Evolutionary conservation across 2,797 vertebrate genomes (phyloP).

Genomic region (Tapera naevia): DNA sequence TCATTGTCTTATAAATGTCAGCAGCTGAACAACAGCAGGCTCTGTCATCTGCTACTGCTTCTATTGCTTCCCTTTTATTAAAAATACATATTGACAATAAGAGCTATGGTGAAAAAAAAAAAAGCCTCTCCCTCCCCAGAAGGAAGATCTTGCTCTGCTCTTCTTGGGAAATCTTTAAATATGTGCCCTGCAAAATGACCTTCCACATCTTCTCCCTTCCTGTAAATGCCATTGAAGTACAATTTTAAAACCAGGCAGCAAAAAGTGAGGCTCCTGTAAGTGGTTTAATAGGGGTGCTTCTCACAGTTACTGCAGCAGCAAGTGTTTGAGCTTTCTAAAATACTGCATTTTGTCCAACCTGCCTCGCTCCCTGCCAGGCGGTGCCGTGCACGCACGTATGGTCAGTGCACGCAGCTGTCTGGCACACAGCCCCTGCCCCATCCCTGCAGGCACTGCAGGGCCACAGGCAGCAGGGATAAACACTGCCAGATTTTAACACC

Average conservation of each 20-base stretch:
- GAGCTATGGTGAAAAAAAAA: not conserved
- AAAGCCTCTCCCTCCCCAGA: not conserved
- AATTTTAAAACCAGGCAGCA: slow-evolving; percentile 11
- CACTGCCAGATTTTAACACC: rapidly evolving
- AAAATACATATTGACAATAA: slow-evolving; percentile 59
- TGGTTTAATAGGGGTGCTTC: not conserved
- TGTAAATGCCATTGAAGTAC: not conserved
- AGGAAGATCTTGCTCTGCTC: slow-evolving; percentile 20
- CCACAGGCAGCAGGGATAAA: not conserved
- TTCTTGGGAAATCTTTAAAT: slow-evolving; percentile 57
- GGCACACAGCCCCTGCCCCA: rapidly evolving
- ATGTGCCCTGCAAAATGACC: slow-evolving; percentile 26
- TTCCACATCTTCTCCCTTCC: slow-evolving; percentile 17
- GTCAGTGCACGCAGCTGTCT: rapidly evolving
- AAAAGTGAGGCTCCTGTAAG: not conserved
- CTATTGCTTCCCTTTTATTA: slow-evolving; percentile 49
- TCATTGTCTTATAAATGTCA: slow-evolving; percentile 53
- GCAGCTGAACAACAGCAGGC: slow-evolving; percentile 1
- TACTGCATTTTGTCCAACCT: not conserved
- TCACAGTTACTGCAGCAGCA: not conserved
- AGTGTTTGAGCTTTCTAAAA: not conserved
- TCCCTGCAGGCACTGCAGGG: not conserved
- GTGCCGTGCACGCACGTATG: rapidly evolving
- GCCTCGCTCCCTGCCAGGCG: rapidly evolving
- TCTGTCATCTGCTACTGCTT: not conserved